Conservation (phyloP, 2,888 invertebrate genomes). For the Mythimna impura region DNA sequence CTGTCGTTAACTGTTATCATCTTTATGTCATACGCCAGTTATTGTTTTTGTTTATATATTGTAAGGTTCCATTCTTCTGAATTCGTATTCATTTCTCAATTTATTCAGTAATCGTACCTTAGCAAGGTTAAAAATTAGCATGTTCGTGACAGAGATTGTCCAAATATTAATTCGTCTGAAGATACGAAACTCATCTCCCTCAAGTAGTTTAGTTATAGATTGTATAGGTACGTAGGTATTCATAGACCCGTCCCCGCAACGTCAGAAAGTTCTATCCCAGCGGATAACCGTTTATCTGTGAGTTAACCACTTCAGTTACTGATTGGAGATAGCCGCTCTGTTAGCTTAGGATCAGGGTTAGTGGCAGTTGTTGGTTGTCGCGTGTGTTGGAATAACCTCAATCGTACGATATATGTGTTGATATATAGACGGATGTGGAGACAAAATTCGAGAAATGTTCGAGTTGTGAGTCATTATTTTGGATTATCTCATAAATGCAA, state of each 20-base stretch:
- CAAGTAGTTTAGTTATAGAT: constrained; percentile 1
- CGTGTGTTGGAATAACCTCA: constrained; percentile 36
- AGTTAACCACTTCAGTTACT: constrained; percentile 58
- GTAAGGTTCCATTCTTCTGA: too few relatives aligned
- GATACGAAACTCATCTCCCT: constrained; percentile 21
- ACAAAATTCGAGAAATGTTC: background rate
- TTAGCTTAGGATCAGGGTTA: constrained; percentile 54
- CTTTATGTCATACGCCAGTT: too few relatives aligned
- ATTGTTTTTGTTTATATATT: too few relatives aligned
- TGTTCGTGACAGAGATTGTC: background rate
- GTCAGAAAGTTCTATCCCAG: constrained; percentile 46
- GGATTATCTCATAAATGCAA: background rate
- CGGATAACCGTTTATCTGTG: constrained; percentile 57
- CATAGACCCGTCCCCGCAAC: constrained; percentile 5
- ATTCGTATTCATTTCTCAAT: too few relatives aligned
- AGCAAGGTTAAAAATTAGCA: background rate
- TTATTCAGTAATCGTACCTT: background rate
- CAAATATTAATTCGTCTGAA: constrained; percentile 18
- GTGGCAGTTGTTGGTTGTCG: constrained; percentile 30
- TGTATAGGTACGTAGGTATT: constrained; percentile 3
- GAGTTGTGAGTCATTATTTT: background rate
- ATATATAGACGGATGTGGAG: constrained; percentile 5
- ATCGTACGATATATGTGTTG: constrained; percentile 4
- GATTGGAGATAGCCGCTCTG: constrained; percentile 57
- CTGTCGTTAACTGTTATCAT: too few relatives aligned